Conservation (phyloP, 2,888 invertebrate genomes). For the Plebejus argus region DNA sequence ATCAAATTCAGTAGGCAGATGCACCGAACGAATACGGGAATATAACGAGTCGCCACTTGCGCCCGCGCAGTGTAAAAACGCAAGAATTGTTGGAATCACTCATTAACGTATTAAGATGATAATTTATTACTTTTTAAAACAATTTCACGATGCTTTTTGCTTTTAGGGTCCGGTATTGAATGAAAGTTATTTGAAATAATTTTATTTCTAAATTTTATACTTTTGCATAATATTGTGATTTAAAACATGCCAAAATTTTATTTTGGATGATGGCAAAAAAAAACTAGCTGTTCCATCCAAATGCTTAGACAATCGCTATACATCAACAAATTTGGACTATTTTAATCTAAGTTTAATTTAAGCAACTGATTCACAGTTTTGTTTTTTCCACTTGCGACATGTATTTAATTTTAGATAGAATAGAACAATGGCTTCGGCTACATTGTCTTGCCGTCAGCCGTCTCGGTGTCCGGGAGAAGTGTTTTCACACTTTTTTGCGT, state of each 20-base stretch:
- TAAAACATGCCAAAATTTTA: too few species aligned
- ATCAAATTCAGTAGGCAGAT: constrained; percentile 80
- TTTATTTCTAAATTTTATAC: not conserved
- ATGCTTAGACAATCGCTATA: too few species aligned
- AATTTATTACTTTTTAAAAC: constrained; percentile 70
- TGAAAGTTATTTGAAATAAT: not conserved
- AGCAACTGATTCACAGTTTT: not conserved
- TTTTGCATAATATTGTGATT: too few species aligned
- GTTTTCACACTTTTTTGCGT: constrained; percentile 31
- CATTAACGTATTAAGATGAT: constrained; percentile 79
- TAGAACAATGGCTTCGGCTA: not conserved
- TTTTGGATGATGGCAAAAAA: too few species aligned
- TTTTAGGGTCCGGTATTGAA: constrained; percentile 6
- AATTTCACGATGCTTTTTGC: constrained; percentile 65
- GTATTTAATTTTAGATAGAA: constrained; percentile 21
- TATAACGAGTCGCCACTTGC: constrained; percentile 62
- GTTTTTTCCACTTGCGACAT: not conserved
- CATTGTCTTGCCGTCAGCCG: constrained; percentile 23
- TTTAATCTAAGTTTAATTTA: not conserved
- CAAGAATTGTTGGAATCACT: constrained; percentile 72
- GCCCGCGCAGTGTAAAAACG: constrained; percentile 57
- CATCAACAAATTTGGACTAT: not conserved
- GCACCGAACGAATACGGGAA: constrained; percentile 69
- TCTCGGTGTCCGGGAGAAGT: constrained; percentile 27
- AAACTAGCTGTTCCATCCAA: too few species aligned